Evolutionary conservation across 2,797 vertebrate species (phyloP).

Genomic region (Phalanger gymnotis): DNA sequence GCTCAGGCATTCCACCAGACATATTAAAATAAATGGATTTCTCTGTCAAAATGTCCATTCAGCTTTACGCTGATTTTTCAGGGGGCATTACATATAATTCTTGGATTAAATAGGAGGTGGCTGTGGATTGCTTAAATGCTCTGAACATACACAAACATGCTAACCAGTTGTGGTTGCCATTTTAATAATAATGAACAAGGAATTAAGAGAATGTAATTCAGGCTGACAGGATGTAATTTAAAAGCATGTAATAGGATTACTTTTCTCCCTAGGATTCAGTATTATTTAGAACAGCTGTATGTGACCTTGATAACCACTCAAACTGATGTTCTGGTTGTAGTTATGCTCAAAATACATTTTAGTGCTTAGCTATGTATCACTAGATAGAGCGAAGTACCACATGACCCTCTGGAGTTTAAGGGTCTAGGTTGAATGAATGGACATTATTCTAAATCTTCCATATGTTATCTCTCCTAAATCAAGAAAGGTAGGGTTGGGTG

Average conservation of each 20-base stretch:
- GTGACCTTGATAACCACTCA: neutral
- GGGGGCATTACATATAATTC: neutral
- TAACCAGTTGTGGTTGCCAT: neutral
- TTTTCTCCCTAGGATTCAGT: neutral
- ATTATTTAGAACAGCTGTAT: neutral
- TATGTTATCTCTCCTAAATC: neutral
- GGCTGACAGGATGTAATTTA: neutral
- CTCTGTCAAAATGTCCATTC: constrained; percentile 24
- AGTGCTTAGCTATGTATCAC: neutral
- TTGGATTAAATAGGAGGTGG: neutral
- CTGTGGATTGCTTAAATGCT: neutral
- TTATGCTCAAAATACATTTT: neutral
- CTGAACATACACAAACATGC: neutral
- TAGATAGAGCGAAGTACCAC: neutral
- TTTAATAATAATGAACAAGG: constrained; percentile 31
- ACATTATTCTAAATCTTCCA: neutral
- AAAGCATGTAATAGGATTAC: neutral
- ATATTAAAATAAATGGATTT: neutral
- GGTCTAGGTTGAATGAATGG: neutral
- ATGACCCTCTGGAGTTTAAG: neutral
- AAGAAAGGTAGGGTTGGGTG: neutral
- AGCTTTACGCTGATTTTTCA: neutral
- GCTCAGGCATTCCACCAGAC: neutral
- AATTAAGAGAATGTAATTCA: constrained; percentile 13
- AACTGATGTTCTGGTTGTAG: neutral